These are phyloP conservation scores for Harmothoe impar DNA, from an alignment of 2,888 invertebrate species.

Conservation along the genomic window DNA sequence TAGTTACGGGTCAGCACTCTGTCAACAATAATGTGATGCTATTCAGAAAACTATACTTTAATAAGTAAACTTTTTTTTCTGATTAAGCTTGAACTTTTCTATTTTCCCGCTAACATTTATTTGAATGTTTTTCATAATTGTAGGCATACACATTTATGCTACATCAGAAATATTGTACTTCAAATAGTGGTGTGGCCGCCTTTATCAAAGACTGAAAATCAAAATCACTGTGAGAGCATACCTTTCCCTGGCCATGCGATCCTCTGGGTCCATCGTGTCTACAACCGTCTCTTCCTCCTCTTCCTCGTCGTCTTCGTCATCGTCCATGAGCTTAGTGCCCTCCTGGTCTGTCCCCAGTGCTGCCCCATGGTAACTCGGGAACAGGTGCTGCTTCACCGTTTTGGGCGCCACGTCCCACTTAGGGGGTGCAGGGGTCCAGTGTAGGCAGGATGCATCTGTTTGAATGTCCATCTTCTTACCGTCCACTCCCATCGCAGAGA, in stretches of 20 bases:
- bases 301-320: conserved; percentile 71
- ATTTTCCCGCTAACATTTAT: too few relatives aligned
- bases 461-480: conserved; percentile 74
- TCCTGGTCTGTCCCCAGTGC: conserved; percentile 61
- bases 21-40: background rate
- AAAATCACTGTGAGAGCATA: background rate
- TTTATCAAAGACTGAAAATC: too few relatives aligned
- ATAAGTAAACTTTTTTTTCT: too few relatives aligned
- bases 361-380: conserved; percentile 77
- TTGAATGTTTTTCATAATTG: too few relatives aligned
- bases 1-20: conserved; percentile 63
- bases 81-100: too few relatives aligned
- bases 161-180: too few relatives aligned
- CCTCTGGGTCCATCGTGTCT: conserved; percentile 48
- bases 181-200: too few relatives aligned
- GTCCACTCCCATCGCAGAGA: conserved; percentile 72
- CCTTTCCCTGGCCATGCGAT: conserved; percentile 67
- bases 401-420: conserved; percentile 80
- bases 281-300: conserved; percentile 61
- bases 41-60: conserved; percentile 11
- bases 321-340: conserved; percentile 63
- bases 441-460: conserved; percentile 79
- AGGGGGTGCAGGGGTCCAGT: conserved; percentile 83
- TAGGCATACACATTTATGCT: too few relatives aligned
- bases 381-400: conserved; percentile 77